phyloP scores from a whole-genome alignment of 2,113 vertebrate genomes.

The Callorhinus ursinus region DNA sequence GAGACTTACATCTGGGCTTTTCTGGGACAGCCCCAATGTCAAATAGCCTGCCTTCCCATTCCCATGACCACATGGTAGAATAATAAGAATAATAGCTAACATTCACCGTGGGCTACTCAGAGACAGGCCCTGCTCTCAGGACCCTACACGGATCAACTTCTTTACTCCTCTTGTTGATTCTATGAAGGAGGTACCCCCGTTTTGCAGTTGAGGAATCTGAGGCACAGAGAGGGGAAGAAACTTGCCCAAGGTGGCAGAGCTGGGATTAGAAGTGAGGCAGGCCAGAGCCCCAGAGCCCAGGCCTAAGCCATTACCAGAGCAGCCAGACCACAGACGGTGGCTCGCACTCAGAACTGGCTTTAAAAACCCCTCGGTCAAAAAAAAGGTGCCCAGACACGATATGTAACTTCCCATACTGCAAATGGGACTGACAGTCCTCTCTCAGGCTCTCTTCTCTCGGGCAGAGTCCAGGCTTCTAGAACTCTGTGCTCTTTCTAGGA shows the following conservation, averaged over 20 bases:
- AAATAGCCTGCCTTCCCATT: slow-evolving; percentile 27
- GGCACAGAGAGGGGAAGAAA: background rate
- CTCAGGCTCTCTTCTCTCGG: background rate
- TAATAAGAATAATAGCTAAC: slow-evolving; percentile 26
- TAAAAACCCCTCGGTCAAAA: background rate
- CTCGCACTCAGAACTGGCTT: background rate
- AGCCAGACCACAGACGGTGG: background rate
- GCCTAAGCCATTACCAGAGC: background rate
- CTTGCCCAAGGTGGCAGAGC: background rate
- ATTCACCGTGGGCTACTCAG: background rate
- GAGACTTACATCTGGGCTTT: slow-evolving; percentile 49
- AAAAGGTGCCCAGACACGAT: no score
- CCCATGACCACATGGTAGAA: background rate
- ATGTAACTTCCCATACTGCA: background rate
- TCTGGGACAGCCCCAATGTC: slow-evolving; percentile 55
- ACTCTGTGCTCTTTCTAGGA: background rate
- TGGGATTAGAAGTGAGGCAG: background rate
- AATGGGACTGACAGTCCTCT: background rate
- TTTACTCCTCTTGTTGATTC: background rate
- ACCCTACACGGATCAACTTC: background rate
- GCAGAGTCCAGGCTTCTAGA: background rate
- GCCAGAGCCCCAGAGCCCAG: background rate
- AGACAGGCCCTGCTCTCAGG: background rate
- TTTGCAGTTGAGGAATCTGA: slow-evolving; percentile 29
- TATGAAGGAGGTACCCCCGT: background rate